Base-by-base conservation (phyloP, 2,888 invertebrate genomes). In the Microctonus aethiopoides region DNA sequence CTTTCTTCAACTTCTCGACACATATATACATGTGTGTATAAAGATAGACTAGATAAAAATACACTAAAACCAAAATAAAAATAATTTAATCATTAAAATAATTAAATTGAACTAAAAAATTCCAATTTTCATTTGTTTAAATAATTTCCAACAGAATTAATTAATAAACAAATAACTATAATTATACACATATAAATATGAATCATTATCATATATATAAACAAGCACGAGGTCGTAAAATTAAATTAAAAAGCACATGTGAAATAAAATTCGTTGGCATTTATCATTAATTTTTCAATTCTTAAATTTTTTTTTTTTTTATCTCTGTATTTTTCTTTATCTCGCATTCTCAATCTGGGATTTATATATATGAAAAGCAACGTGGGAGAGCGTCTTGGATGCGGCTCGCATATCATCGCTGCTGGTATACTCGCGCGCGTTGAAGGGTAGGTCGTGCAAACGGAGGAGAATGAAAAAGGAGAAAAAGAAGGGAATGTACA, bases 401-500 rank as follows among this genome's bases (percentile, higher is more conserved):
- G 34, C 64, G 64, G 64, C 52, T 73, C 46, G 63, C 64, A 69
- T 67, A 56, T 56, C 64, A 52, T 46, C 54, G 36, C 54, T 68
- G 61, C 22, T 57, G 67, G 69, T 71, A 65, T 54, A 72, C 36
- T 64, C 64, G 63, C 64, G 51, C 54, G 41, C 34, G 60, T 54
- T 61, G 54, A 57, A 32, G 64, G 68, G 59, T 66, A 57, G 68
- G 60, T 67, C 41, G 57, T 51, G 63, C 59, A 71, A 29, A 29
- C 7, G 7, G 29, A 29, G 7, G 67, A 67, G 70, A 74, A 72
- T 70, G 74, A 46, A 46, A 16, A 46, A 16, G 46, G n/a, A n/a
- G n/a, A n/a, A n/a, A n/a, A n/a, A n/a, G 46, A n/a, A 46, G 16
- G 46, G 16, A 16, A 16, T 46, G 7, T 46, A 16, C 16, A 46